phyloP scores from a whole-genome alignment of 2,888 invertebrate genomes.

The Pomacea canaliculata region DNA sequence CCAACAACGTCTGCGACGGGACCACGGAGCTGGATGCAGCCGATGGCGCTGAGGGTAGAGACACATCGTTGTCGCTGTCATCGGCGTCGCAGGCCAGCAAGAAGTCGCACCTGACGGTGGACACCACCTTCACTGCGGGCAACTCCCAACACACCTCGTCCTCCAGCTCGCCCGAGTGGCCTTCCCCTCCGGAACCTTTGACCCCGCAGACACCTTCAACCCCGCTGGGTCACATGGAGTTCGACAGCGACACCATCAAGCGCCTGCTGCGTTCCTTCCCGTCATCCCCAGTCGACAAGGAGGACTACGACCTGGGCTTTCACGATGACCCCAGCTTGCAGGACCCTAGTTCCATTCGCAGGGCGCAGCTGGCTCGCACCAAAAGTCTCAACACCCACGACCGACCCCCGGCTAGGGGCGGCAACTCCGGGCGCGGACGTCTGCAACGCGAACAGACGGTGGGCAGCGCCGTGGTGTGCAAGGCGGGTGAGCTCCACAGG shows the following conservation, averaged over 20 bases:
- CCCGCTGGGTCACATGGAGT: conserved; percentile 65
- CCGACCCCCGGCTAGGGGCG: conserved; percentile 21
- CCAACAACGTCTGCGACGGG: background rate
- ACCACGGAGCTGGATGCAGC: background rate
- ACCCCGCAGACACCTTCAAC: conserved; percentile 59
- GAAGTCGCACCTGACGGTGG: conserved; percentile 35
- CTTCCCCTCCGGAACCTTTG: conserved; percentile 63
- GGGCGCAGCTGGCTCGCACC: conserved; percentile 37
- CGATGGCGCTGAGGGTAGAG: background rate
- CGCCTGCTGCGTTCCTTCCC: conserved; percentile 95
- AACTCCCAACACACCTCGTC: conserved; percentile 67
- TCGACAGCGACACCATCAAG: conserved; percentile 89
- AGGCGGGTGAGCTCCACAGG: conserved; percentile 32
- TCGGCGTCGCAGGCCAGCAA: conserved; percentile 3
- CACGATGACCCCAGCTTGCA: conserved; percentile 45
- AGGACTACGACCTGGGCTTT: conserved; percentile 54
- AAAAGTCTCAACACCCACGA: conserved; percentile 46
- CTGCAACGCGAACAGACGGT: conserved; percentile 5
- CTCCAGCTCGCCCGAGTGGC: conserved; percentile 66
- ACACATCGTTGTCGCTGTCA: conserved; percentile 12
- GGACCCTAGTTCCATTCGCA: conserved; percentile 10
- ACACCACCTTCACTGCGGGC: conserved; percentile 24
- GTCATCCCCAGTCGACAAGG: conserved; percentile 49
- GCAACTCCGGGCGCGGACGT: conserved; percentile 10
- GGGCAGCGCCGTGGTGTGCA: conserved; percentile 22